Base-by-base conservation (phyloP, 2,888 invertebrate species). In the Boloria euphrosyne region DNA sequence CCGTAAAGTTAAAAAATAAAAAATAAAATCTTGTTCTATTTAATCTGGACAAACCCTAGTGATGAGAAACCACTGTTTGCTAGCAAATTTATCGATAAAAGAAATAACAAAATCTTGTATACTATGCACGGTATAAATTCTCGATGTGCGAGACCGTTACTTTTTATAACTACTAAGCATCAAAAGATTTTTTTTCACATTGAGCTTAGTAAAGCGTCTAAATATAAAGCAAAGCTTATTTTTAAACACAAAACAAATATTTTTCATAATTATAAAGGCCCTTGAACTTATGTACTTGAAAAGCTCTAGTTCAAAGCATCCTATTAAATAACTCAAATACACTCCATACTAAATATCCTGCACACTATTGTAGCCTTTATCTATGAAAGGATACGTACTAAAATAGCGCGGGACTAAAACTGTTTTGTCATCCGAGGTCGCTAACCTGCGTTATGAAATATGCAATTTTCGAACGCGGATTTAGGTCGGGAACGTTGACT, bases 371-470 rank as follows among this genome's bases (percentile, higher is more conserved):
- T 69, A 73, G 58, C 53, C 55, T 62, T 63, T 75, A 71, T 70
- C 27, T 1, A 4, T 13, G n/a, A 57, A 0, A 5, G 0, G 0
- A 31, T 58, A 67, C 43, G 31, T 49, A 5, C 31, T 18, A 50
- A 13, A 62, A 63, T 68, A 17, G 63, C 49, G 13, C 50, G 49
- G 13, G 49, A 14, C 14, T 7, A 53, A 62, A 63, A 43, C 5
- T 55, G 65, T 52, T 64, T 59, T 66, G 70, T 68, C 67, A 70
- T 43, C 51, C 63, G 62, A 70, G 72, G 71, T 70, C 70, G 70
- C 38, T 69, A 62, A 73, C 71, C 69, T 61, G 61, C 59, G 55
- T 66, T 69, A 69, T 71, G 70, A 73, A 73, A 73, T 71, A 74
- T 73, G 66, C 68, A 73, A 70, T 70, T 71, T 70, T 63, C 67